These are phyloP conservation scores for Tenthredo notha DNA, from an alignment of 2,888 invertebrate species.

Conservation along the genomic window DNA sequence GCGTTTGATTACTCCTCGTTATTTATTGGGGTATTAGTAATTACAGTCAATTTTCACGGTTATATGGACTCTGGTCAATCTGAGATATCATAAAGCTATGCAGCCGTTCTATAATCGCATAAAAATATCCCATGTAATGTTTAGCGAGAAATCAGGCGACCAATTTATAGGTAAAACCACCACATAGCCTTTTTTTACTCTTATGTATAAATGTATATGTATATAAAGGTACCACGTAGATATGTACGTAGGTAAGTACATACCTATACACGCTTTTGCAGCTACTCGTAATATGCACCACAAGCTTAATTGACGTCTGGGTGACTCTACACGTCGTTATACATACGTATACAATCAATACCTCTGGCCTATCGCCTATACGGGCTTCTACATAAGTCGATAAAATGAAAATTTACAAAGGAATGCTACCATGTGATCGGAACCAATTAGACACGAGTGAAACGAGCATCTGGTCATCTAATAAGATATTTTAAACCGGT, in stretches of 20 bases:
- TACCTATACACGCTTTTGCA: not conserved
- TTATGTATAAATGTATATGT: not conserved
- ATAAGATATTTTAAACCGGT: constrained; percentile 19
- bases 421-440: not conserved
- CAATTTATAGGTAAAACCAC: not conserved
- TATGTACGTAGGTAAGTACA: too few relatives aligned
- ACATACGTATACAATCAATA: constrained; percentile 22
- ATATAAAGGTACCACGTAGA: not conserved
- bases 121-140: not conserved
- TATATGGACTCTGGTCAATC: not conserved
- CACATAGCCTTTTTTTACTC: not conserved
- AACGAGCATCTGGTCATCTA: constrained; percentile 5
- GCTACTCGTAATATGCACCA: constrained; percentile 20
- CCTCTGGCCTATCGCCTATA: not conserved
- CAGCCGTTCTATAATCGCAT: not conserved
- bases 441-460: not conserved
- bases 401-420: constrained; percentile 2
- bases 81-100: not conserved
- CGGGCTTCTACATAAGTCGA: not conserved
- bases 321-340: not conserved
- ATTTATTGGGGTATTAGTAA: constrained; percentile 13
- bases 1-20: constrained; percentile 27
- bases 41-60: constrained; percentile 15
- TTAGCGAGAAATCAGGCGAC: not conserved
- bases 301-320: constrained; percentile 29